These are phyloP conservation scores for Spongilla lacustris DNA, from an alignment of 37 sponge, comb jelly and placozoan species.

Conservation along the genomic window DNA sequence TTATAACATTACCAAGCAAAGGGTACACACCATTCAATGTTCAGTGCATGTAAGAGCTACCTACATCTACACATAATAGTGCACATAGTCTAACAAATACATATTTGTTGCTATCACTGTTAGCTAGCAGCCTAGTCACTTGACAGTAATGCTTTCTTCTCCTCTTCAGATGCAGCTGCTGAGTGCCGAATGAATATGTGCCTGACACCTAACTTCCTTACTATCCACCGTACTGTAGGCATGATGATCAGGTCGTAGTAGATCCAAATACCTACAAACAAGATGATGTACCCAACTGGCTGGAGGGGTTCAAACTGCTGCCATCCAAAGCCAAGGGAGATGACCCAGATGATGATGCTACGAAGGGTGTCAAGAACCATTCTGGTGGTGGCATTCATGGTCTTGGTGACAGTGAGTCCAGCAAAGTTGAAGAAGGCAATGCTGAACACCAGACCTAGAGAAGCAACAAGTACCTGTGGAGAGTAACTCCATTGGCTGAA, in stretches of 20 bases:
- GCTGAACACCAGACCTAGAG: slow-evolving; percentile 84
- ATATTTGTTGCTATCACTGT: neutral
- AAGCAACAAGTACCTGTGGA: slow-evolving; percentile 58
- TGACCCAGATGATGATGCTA: slow-evolving; percentile 92
- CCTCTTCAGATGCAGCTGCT: neutral
- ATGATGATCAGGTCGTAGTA: slow-evolving; percentile 90
- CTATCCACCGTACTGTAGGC: slow-evolving; percentile 25
- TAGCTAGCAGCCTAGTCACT: neutral
- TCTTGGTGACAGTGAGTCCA: slow-evolving; percentile 90
- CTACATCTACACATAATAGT: too few relatives aligned
- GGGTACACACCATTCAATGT: too few relatives aligned
- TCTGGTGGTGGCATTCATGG: slow-evolving; percentile 92
- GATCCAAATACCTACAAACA: slow-evolving; percentile 89
- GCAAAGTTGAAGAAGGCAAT: slow-evolving; percentile 98
- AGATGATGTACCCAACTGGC: slow-evolving; percentile 84
- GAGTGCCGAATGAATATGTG: neutral
- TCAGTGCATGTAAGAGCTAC: too few relatives aligned
- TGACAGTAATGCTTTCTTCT: neutral
- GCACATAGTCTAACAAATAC: too few relatives aligned
- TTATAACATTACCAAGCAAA: too few relatives aligned
- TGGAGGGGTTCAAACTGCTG: slow-evolving; percentile 84
- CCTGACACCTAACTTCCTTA: neutral
- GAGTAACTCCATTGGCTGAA: slow-evolving; percentile 55
- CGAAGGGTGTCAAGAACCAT: slow-evolving; percentile 94
- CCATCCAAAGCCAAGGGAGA: slow-evolving; percentile 85